Percentiles rank a stretch among this genome's conserved stretches.
Evolutionary conservation across 2,888 invertebrate genomes (phyloP).

Genomic region (Agrilus biguttatus): DNA sequence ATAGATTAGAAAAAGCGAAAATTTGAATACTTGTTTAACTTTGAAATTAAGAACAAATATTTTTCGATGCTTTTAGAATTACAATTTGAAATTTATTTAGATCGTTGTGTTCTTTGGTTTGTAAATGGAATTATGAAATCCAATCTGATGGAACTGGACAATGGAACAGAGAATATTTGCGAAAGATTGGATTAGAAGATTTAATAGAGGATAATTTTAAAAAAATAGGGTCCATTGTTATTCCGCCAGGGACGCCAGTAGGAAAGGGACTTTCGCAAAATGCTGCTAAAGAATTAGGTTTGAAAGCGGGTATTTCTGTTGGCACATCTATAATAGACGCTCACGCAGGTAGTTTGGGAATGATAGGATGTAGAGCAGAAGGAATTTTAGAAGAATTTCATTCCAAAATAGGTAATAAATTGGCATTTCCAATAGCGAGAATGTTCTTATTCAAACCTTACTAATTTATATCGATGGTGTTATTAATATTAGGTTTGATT

Average conservation of each 20-base stretch:
- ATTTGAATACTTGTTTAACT: too few relatives aligned
- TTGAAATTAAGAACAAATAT: too few relatives aligned
- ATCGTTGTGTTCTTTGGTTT: slow-evolving; percentile 82
- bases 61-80: too few relatives aligned
- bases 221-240: slow-evolving; percentile 53
- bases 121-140: slow-evolving; percentile 87
- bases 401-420: slow-evolving; percentile 33
- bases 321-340: slow-evolving; percentile 89
- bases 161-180: slow-evolving; percentile 65
- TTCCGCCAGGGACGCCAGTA: slow-evolving; percentile 58
- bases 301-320: slow-evolving; percentile 60
- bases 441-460: neutral
- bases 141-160: slow-evolving; percentile 38
- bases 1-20: too few relatives aligned
- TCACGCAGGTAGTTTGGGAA: slow-evolving; percentile 83
- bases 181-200: slow-evolving; percentile 59
- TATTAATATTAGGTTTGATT: slow-evolving; percentile 45
- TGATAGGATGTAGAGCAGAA: slow-evolving; percentile 54
- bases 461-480: neutral
- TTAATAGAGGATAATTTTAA: slow-evolving; percentile 48
- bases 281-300: slow-evolving; percentile 55
- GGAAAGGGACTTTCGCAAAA: slow-evolving; percentile 45
- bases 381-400: slow-evolving; percentile 30
- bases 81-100: slow-evolving; percentile 30
- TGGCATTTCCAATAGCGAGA: slow-evolving; percentile 6